Conservation (phyloP, 2,113 vertebrate species). For the Dicrurus megarhynchus region DNA sequence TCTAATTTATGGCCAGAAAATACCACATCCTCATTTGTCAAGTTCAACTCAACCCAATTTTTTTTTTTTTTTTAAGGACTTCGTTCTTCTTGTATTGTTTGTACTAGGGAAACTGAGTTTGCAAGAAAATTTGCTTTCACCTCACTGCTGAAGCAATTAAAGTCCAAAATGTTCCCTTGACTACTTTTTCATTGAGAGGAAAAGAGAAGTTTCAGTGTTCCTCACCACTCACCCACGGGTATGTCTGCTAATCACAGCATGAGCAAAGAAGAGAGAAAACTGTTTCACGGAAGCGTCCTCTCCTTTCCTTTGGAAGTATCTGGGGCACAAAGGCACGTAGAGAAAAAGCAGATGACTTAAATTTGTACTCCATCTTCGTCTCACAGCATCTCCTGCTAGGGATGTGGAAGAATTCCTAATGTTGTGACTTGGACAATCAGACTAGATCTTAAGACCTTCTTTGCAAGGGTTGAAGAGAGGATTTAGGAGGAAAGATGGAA, state of each 20-base stretch:
- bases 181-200: not conserved
- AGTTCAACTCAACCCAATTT: not conserved
- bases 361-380: not conserved
- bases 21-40: not conserved
- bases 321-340: rapidly evolving
- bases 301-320: not conserved
- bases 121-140: not conserved
- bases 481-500: not conserved
- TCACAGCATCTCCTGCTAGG: not conserved
- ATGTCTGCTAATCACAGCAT: not conserved
- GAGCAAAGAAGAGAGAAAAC: not conserved
- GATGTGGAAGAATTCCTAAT: not conserved
- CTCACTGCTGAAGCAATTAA: not conserved
- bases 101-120: not conserved
- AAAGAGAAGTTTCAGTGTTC: not conserved
- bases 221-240: not conserved
- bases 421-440: not conserved
- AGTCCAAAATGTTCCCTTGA: not conserved
- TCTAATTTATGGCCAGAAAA: not conserved
- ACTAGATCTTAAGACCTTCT: not conserved
- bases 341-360: not conserved
- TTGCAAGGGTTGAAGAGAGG: not conserved
- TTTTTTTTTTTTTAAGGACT: not conserved
- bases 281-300: not conserved
- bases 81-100: not conserved